Evolutionary conservation across 2,113 vertebrate species (phyloP), one percentile per base, ranked within the genome.

Genomic region (Paraplagusia blochii): DNA sequence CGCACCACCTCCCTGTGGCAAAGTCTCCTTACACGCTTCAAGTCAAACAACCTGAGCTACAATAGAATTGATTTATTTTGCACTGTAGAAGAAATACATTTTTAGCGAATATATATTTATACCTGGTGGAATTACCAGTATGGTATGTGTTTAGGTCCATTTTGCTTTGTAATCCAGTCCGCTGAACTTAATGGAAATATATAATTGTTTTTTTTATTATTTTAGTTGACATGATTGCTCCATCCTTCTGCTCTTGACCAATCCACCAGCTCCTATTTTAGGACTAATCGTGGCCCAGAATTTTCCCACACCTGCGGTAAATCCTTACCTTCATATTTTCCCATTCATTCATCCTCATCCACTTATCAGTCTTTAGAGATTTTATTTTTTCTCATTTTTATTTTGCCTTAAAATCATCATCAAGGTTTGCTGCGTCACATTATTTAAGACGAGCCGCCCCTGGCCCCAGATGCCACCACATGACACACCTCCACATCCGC

Each of bases 401-500:
- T 57, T 57, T 33, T 68, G 49, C 50, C 48, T 39, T 40, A 58
- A 3, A 53, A 11, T 58, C 34, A 42, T 45, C 53, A 47, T 34
- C 53, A 52, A 39, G 4, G 46, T 63, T 22, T 38, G 56, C 15
- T 11, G 5, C 34, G 29, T 49, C 9, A 13, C 9, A 9, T 71
- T 14, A 94, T 14, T 88, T 80, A 40, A 90, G 82, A 17, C 72
- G 60, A 50, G 67, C 79, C 62, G n/a, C 92, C 89, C 77, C 89
- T 93, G 10, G 93, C 92, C 18, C 96, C 97, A 0, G 83, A 42
- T 0, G 93, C 91, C 4, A 74, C 87, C 56, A 98, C 96, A 0
- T 99, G 95, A 61, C 97, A 99, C 35, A 99, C 95, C 66, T 98
- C 97, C 0, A 97, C 95, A 0, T 89, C 64, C 0, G 95, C 96